Conservation (phyloP, 2,797 vertebrate genomes). For the Chromis chromis region DNA sequence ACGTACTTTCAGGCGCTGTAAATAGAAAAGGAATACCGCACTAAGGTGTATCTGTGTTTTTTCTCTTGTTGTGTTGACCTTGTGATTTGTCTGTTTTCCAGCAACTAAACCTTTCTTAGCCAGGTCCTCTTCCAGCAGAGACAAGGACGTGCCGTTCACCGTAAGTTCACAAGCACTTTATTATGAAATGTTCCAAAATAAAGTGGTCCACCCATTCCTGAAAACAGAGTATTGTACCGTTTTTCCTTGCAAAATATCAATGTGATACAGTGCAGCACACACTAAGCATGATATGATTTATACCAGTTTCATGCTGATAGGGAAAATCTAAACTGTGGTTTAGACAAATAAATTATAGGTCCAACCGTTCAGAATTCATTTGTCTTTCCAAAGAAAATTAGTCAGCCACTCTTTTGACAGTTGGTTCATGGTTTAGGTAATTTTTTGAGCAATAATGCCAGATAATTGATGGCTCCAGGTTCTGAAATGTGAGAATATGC, state of each 20-base stretch:
- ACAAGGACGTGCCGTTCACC: conserved; percentile 69
- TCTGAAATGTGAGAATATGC: background rate
- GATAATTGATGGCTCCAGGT: background rate
- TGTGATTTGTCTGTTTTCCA: conserved; percentile 66
- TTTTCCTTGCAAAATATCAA: background rate
- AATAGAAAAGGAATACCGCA: background rate
- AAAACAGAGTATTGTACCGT: background rate
- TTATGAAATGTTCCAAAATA: conserved; percentile 3
- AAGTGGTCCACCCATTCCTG: background rate
- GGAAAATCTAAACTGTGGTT: background rate
- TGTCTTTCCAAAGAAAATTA: background rate
- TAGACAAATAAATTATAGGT: background rate
- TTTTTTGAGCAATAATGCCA: background rate
- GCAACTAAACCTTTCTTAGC: conserved; percentile 53
- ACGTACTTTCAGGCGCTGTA: background rate
- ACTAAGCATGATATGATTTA: background rate
- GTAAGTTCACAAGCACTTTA: conserved; percentile 64
- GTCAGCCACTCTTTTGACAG: background rate
- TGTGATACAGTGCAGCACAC: background rate
- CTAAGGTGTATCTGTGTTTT: background rate
- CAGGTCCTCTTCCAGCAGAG: conserved; percentile 68
- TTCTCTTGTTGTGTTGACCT: conserved; percentile 36
- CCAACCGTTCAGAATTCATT: background rate
- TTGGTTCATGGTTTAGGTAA: background rate
- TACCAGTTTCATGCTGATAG: background rate